phyloP scores from a whole-genome alignment of 1,140 invertebrate genomes.

The Tetramorium parvispinum region DNA sequence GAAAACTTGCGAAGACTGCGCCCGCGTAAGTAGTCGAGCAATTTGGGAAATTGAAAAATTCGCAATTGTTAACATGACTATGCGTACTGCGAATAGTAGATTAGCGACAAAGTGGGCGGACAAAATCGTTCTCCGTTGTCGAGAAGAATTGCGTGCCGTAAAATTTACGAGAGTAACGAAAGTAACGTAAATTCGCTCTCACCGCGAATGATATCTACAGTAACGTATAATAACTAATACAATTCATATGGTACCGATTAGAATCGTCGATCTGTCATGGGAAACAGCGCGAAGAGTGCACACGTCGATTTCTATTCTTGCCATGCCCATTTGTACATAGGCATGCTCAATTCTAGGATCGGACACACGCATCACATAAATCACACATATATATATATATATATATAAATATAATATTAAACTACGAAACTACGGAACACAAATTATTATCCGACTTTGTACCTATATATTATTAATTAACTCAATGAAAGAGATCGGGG shows the following conservation, averaged over 20 bases:
- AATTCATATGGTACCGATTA: constrained; percentile 22
- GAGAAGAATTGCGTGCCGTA: neutral
- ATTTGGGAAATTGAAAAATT: constrained; percentile 1
- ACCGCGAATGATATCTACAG: neutral
- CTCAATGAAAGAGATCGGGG: constrained; percentile 58
- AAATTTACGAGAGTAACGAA: constrained; percentile 21
- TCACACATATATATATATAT: constrained; percentile 61
- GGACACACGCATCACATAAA: constrained; percentile 69
- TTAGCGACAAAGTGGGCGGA: neutral
- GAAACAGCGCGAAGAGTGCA: constrained; percentile 51
- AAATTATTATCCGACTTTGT: constrained; percentile 84
- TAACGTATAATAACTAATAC: constrained; percentile 29
- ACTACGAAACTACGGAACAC: constrained; percentile 72
- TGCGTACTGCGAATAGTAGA: constrained; percentile 10
- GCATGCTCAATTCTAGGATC: constrained; percentile 82
- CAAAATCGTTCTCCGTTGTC: neutral
- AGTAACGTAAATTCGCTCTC: constrained; percentile 19
- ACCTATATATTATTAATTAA: constrained; percentile 84
- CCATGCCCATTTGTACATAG: constrained; percentile 84
- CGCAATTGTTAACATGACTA: constrained; percentile 15
- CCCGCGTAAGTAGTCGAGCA: neutral
- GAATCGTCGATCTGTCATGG: constrained; percentile 27
- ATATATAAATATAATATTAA: constrained; percentile 73
- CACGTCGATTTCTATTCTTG: constrained; percentile 73
- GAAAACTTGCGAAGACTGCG: constrained; percentile 20